Evolutionary conservation across 92 coral and sea anemone genomes (phyloP).

Genomic region (Zoanthus gigantus): DNA sequence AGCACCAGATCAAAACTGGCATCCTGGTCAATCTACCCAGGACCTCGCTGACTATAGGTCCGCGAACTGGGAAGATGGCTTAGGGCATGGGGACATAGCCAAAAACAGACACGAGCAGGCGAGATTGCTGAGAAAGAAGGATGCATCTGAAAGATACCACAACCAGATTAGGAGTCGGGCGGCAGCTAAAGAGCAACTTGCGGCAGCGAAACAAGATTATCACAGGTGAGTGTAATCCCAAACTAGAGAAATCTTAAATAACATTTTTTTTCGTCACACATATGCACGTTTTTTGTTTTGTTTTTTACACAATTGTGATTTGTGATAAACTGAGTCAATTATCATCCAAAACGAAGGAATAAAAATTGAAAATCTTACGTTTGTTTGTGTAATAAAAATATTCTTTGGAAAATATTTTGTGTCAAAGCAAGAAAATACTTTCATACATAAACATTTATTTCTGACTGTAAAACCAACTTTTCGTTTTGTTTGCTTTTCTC

Average conservation of each 20-base stretch:
- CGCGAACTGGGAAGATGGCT: slow-evolving; percentile 91
- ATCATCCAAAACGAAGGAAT: too few relatives aligned
- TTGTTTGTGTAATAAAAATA: too few relatives aligned
- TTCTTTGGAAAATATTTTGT: too few relatives aligned
- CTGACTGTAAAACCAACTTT: too few relatives aligned
- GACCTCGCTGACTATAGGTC: slow-evolving; percentile 47
- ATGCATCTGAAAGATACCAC: slow-evolving; percentile 86
- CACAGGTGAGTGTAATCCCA: slow-evolving; percentile 67
- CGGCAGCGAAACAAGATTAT: slow-evolving; percentile 70
- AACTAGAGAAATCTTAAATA: not conserved
- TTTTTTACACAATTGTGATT: too few relatives aligned
- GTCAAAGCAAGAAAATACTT: too few relatives aligned
- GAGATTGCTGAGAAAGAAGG: slow-evolving; percentile 75
- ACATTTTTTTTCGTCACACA: too few relatives aligned
- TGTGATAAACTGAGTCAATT: too few relatives aligned
- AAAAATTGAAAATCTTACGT: too few relatives aligned
- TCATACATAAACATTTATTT: too few relatives aligned
- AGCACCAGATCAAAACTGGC: slow-evolving; percentile 84
- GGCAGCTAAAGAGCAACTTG: slow-evolving; percentile 74
- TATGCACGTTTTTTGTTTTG: too few relatives aligned
- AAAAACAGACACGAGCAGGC: slow-evolving; percentile 68
- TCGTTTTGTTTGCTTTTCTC: too few relatives aligned
- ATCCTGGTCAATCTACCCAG: slow-evolving; percentile 71
- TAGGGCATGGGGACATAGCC: slow-evolving; percentile 85
- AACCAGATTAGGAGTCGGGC: slow-evolving; percentile 74